A percentile compares a stretch with the other conserved stretches of the same genome.
Evolutionary conservation across 2,113 vertebrate species (phyloP).

Genomic region (Stomatorhinus ivindoensis): DNA sequence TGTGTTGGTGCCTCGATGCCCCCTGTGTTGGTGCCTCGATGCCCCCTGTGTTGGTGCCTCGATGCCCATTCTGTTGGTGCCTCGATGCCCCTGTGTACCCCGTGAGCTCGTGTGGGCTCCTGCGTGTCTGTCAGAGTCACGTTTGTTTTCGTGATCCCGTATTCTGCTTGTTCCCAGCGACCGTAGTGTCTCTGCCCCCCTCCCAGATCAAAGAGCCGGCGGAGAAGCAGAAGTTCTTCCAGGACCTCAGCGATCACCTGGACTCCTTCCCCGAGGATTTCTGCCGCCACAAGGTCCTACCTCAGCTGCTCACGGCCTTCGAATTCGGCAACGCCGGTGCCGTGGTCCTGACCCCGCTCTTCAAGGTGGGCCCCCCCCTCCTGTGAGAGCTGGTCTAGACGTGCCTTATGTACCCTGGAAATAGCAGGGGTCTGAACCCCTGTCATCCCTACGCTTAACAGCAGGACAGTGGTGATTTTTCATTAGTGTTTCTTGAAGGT

Average conservation of each 20-base stretch:
- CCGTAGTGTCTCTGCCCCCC: not conserved
- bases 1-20: too few relatives aligned
- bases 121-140: not conserved
- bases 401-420: not conserved
- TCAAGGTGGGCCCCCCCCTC: conserved; percentile 62
- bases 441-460: not conserved
- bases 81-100: not conserved
- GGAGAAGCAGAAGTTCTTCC: conserved; percentile 85
- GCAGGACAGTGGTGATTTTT: not conserved
- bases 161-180: not conserved
- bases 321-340: conserved; percentile 82
- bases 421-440: not conserved
- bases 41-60: too few relatives aligned
- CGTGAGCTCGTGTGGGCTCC: not conserved
- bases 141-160: not conserved
- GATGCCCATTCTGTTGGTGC: too few relatives aligned
- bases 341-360: conserved; percentile 78
- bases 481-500: not conserved
- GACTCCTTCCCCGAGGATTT: conserved; percentile 84
- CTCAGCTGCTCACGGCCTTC: conserved; percentile 80
- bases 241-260: conserved; percentile 77
- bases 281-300: conserved; percentile 84
- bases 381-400: not conserved
- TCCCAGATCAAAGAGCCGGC: conserved; percentile 79
- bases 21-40: too few relatives aligned